Evolutionary conservation across 2,888 invertebrate species (phyloP).

Genomic region (Cheilosia vernalis): DNA sequence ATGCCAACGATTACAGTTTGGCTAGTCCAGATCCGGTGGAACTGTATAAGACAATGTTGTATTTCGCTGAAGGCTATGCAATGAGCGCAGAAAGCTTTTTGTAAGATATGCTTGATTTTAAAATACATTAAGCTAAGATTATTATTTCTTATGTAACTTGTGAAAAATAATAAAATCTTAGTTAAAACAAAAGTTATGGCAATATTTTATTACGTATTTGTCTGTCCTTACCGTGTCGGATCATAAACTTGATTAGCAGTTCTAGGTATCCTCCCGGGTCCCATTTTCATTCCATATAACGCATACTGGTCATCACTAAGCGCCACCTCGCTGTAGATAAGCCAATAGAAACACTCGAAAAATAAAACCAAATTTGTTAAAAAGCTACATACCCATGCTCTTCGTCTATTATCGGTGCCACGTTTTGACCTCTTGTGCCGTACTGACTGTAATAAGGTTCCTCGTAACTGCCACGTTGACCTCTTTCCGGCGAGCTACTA

Average conservation of each 20-base stretch:
- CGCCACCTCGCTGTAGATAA: constrained; percentile 86
- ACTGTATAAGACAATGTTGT: constrained; percentile 82
- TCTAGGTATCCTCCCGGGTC: constrained; percentile 85
- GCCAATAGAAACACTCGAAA: constrained; percentile 24
- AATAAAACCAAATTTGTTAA: not conserved
- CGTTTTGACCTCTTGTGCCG: constrained; percentile 86
- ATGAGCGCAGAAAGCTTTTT: constrained; percentile 40
- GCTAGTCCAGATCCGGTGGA: constrained; percentile 80
- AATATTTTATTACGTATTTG: not conserved
- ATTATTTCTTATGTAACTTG: too few species aligned
- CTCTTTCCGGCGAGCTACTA: constrained; percentile 94
- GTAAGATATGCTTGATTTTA: not conserved
- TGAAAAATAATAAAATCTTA: too few species aligned
- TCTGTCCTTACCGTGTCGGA: constrained; percentile 81
- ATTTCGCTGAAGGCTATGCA: constrained; percentile 84
- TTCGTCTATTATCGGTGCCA: constrained; percentile 96
- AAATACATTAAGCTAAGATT: too few species aligned
- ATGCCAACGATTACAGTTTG: constrained; percentile 80
- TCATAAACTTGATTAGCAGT: constrained; percentile 84
- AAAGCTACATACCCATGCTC: constrained; percentile 86
- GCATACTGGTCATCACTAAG: constrained; percentile 89
- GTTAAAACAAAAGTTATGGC: too few species aligned
- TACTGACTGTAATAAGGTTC: constrained; percentile 95
- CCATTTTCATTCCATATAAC: constrained; percentile 87
- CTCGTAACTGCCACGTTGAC: constrained; percentile 90